Base-by-base conservation (phyloP, 1,140 invertebrate species). In the Bombus polaris region DNA sequence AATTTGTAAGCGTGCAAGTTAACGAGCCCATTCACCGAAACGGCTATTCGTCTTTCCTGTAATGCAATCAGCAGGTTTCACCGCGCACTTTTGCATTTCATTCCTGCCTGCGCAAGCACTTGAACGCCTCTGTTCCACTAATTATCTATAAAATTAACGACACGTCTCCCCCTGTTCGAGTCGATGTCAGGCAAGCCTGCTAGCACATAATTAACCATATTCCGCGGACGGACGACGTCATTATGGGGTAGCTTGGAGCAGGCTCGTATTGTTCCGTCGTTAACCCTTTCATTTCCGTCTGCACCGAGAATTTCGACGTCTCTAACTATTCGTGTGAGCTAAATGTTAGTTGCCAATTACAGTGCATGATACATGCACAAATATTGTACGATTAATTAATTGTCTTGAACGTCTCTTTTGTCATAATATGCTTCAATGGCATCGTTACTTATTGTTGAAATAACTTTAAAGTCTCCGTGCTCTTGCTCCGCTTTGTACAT, bases 21-120 rank as follows among this genome's bases (percentile, higher is more conserved):
- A 87, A 87, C 86, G 86, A 87, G 83, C 76, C 83, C 82, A 87
- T 87, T 87, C 86, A 85, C 77, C 71, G 76, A 85, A 80, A 78
- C 77, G 83, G 76, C 86, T 57, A 81, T 85, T 85, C 86, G 86
- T 87, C 83, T 85, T 85, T 79, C 77, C 42, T 77, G 68, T 87
- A 87, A 87, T 81, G 77, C 86, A 85, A 85, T 85, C 77, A 80
- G 82, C 82, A 85, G 83, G 66, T 85, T 85, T 81, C 77, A 62
- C 32, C 12, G 82, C 82, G 68, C 71, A 77, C 76, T 87, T 87
- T 87, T 80, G 82, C 82, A 87, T 87, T 66, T 87, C 85, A 74
- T 83, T 83, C 35, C 65, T 59, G 37, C 44, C 62, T 15, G 62
- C 39, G 59, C 73, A 39, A 59, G 65, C 66, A 37, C 57, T 53